Evolutionary conservation across 2,797 vertebrate species (phyloP), one percentile per base, ranked within the genome.

Genomic region (Nannoperca obscura): DNA sequence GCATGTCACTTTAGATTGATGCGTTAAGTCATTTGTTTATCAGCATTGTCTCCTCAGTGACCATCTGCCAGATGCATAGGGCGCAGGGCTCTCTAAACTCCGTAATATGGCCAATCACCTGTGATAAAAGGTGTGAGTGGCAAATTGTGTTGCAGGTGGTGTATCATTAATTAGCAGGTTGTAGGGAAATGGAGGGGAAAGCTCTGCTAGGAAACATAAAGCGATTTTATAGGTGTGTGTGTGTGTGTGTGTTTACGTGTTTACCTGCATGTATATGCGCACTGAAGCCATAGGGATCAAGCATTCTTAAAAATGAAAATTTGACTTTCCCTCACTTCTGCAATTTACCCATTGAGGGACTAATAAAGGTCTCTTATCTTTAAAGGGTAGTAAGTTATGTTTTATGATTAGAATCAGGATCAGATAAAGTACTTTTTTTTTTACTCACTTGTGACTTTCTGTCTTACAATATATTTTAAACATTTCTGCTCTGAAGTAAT

Each of bases 121-220:
- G 40, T 71, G 47, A 71, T 60, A 27, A 19, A 55, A 20, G 38
- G 13, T 27, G 44, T 20, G 24, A 58, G 49, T 46, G 53, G 66
- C 10, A 52, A 36, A 44, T n/a, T 42, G 34, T n/a, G 40, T n/a
- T 60, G 44, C 74, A 77, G 77, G 74, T 80, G 76, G 46, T 72
- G 59, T 46, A 57, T 69, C 3, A 11, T 78, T 58, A 53, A 76
- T 57, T 49, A 44, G 47, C 15, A 72, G 15, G 57, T 22, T 63
- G 34, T 50, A 50, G 3, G 36, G 38, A 50, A 34, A 54, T 52
- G 19, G 27, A 53, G 36, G 22, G 1, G 13, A n/a, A 10, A 53
- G 11, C 20, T 24, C 6, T 46, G 36, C 60, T n/a, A 44, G 40
- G n/a, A 71, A 46, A 42, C 24, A 34, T 27, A n/a, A 12, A 49